These are phyloP conservation scores for Turritopsis rubra DNA, from an alignment of 30 jellyfish, hydroid and myxozoan genomes.

Conservation along the genomic window DNA sequence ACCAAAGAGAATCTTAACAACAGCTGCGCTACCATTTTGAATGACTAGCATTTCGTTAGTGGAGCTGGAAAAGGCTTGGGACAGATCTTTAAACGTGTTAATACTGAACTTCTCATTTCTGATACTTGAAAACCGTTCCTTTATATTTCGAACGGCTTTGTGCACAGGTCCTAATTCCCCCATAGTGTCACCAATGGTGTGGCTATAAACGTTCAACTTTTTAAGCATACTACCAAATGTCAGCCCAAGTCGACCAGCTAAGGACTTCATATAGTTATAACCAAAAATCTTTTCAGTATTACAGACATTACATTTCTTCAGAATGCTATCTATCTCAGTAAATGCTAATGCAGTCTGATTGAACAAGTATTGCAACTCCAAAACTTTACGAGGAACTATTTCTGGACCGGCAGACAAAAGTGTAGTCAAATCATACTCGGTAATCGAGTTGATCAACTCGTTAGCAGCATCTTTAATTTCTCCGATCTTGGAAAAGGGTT, in stretches of 20 bases:
- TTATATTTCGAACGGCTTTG: conserved; percentile 33
- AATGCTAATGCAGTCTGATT: conserved; percentile 33
- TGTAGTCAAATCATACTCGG: conserved; percentile 48
- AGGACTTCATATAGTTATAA: conserved; percentile 43
- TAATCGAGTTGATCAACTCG: conserved; percentile 36
- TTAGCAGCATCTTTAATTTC: conserved; percentile 64
- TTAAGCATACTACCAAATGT: conserved; percentile 11
- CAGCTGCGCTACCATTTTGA: conserved; percentile 37
- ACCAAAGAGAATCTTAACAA: conserved; percentile 41
- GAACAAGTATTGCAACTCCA: conserved; percentile 50
- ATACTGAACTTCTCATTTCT: conserved; percentile 18
- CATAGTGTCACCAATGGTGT: conserved; percentile 40
- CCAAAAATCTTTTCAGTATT: conserved; percentile 61
- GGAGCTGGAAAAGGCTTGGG: conserved; percentile 47
- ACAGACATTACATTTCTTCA: conserved; percentile 60
- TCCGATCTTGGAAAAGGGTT: conserved; percentile 79
- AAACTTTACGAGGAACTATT: conserved; percentile 37
- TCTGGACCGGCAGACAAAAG: conserved; percentile 60
- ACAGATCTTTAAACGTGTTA: conserved; percentile 38
- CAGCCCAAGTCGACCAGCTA: conserved; percentile 38
- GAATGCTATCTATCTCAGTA: conserved; percentile 37
- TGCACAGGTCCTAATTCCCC: conserved; percentile 43
- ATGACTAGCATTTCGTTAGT: conserved; percentile 35
- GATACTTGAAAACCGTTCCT: conserved; percentile 40
- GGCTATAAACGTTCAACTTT: conserved; percentile 40